Percentiles rank a stretch among this genome's conserved stretches.
Evolutionary conservation across 2,113 vertebrate species (phyloP).

Genomic region (Strix uralensis): DNA sequence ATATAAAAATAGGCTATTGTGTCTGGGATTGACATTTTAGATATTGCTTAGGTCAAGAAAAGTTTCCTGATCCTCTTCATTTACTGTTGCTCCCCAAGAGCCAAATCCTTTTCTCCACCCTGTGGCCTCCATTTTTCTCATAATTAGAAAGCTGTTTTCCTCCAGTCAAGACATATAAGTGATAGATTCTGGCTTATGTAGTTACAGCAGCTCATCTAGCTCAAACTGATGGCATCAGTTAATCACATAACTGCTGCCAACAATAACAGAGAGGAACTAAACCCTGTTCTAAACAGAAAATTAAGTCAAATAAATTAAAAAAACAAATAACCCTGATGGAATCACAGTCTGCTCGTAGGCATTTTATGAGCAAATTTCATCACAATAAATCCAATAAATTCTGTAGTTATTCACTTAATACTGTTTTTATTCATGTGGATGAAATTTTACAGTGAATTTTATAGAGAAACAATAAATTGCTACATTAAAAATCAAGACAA

Average conservation of each 20-base stretch:
- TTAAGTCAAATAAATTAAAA: conserved; percentile 23
- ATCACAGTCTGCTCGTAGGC: neutral
- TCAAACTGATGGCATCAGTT: neutral
- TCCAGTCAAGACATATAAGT: neutral
- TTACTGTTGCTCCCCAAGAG: neutral
- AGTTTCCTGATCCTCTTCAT: neutral
- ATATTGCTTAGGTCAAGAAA: neutral
- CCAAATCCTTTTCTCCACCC: neutral
- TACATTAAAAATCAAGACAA: neutral
- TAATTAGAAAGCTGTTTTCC: neutral
- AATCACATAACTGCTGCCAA: neutral
- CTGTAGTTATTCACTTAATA: neutral
- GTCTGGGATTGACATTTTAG: neutral
- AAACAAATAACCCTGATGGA: neutral
- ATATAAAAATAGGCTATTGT: neutral
- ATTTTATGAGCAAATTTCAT: conserved; percentile 22
- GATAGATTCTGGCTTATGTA: neutral
- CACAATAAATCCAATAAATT: neutral
- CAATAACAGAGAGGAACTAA: neutral
- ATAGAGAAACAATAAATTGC: neutral
- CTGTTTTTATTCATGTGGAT: neutral
- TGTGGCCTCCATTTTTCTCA: neutral
- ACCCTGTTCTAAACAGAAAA: neutral
- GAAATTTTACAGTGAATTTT: neutral
- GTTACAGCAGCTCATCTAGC: neutral